Percentiles rank a stretch among this genome's conserved stretches.
Conservation (phyloP, 1,140 invertebrate species). For the Ips typographus region DNA sequence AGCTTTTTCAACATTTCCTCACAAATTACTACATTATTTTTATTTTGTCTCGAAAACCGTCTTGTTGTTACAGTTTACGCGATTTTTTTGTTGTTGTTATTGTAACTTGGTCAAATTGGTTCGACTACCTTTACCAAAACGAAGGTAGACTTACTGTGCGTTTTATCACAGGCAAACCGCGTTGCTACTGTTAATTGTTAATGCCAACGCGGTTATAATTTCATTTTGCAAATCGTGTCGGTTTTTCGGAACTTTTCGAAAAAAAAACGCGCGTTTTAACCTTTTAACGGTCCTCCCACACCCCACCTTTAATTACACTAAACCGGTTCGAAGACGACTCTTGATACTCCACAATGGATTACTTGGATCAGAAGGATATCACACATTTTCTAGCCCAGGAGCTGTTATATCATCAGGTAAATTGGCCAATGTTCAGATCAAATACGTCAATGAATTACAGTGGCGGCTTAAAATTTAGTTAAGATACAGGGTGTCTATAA, state of each 20-base stretch:
- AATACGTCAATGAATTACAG: slow-evolving; percentile 1
- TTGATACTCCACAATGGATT: slow-evolving; percentile 43
- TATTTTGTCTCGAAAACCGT: not conserved
- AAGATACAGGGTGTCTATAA: too few species aligned
- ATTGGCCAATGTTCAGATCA: slow-evolving; percentile 4
- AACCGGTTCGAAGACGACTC: not conserved
- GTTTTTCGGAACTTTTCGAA: slow-evolving; percentile 26
- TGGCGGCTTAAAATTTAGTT: not conserved
- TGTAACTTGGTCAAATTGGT: not conserved
- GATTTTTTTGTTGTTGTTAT: not conserved
- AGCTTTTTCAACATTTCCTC: slow-evolving; percentile 2
- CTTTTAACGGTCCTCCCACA: slow-evolving; percentile 7
- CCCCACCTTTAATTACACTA: too few species aligned
- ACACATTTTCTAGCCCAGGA: slow-evolving; percentile 77
- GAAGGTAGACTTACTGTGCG: slow-evolving; percentile 15
- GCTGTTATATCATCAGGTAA: slow-evolving; percentile 68
- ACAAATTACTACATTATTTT: too few species aligned
- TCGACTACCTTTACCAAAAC: slow-evolving; percentile 4
- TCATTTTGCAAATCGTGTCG: slow-evolving; percentile 7
- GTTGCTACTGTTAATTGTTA: slow-evolving; percentile 26
- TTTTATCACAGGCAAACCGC: slow-evolving; percentile 19
- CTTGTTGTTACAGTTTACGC: not conserved
- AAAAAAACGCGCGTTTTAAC: slow-evolving; percentile 4
- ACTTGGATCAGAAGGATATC: slow-evolving; percentile 75
- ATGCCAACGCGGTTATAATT: slow-evolving; percentile 15